Base-by-base conservation (phyloP, 1,140 invertebrate genomes). In the Elysia chlorotica region DNA sequence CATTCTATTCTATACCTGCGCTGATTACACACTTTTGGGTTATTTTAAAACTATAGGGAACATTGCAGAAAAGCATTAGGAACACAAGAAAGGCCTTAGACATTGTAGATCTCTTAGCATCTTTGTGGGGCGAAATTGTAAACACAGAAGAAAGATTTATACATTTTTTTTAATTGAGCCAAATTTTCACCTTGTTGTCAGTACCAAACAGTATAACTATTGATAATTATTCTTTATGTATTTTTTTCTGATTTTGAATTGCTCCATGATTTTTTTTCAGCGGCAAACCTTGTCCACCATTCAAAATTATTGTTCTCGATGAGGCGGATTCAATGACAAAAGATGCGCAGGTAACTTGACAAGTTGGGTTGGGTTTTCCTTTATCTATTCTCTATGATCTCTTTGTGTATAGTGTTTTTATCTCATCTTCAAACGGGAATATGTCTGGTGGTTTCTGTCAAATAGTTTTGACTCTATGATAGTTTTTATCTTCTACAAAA, bases 251-350 rank as follows among this genome's bases (percentile, higher is more conserved):
- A 14, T 21, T 10, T 14, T 35, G 14, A 14, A 35, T 17, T 28
- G 5, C 10, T 63, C 14, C 14, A 10, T 63, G 30, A 4, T 48
- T 48, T 25, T 33, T 65, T 90, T 91, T 75, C 78, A 94, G 93
- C 90, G 96, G 95, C 0, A 92, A 92, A 81, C 91, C 92, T 38
- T 97, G 95, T 90, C 96, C 96, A 30, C 92, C 95, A 6, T 97
- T 98, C 81, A 99, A 99, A 88, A 93, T 99, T 65, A 91, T 99
- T 0, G 98, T 99, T 74, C 88, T 99, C 54, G 98, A 99, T 88
- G 98, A 99, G 90, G 98, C 98, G 0, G 98, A 99, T 85, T 97
- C 96, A 1, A 99, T 99, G 98, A 99, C 69, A 14, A 71, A 71
- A 63, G 69, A 71, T 48, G 69, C 69, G 6, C 69, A 71, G 59